These are phyloP conservation scores for Drosophila kohkoa DNA, from an alignment of 1,140 invertebrate genomes.

Conservation along the genomic window DNA sequence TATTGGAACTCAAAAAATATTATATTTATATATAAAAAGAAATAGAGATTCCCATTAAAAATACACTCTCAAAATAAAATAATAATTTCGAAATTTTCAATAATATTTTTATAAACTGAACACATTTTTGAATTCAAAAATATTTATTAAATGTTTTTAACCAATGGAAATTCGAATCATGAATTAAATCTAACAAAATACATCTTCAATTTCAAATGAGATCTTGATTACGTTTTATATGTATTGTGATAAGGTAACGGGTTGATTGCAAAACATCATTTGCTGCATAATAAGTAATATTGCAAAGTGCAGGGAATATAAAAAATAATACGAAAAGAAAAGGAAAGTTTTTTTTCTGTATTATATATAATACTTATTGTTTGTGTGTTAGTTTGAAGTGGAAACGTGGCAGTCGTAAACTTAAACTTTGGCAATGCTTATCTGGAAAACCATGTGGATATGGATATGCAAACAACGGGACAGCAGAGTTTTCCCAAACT, in stretches of 20 bases:
- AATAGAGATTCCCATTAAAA: too few species aligned
- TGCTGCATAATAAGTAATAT: not conserved
- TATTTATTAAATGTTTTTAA: too few species aligned
- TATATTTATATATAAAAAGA: too few species aligned
- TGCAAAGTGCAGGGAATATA: conserved; percentile 19
- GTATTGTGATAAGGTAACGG: conserved; percentile 21
- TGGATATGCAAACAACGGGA: conserved; percentile 69
- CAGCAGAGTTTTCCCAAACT: conserved; percentile 63
- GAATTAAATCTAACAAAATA: not conserved
- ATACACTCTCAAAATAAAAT: too few species aligned
- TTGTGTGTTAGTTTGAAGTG: conserved; percentile 13
- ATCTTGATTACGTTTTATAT: not conserved
- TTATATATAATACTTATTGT: not conserved
- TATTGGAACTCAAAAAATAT: too few species aligned
- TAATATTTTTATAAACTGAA: too few species aligned
- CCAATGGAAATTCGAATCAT: not conserved
- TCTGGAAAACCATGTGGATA: conserved; percentile 60
- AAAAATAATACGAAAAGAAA: conserved; percentile 45
- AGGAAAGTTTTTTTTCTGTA: conserved; percentile 33
- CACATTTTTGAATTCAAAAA: too few species aligned
- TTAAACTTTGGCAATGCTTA: conserved; percentile 74
- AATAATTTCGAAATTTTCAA: too few species aligned
- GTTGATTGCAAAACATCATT: conserved; percentile 22
- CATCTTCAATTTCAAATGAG: not conserved
- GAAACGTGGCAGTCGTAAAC: conserved; percentile 70